Percentiles rank a stretch among this genome's conserved stretches.
These are phyloP conservation scores for Ectemnius continuus DNA, from an alignment of 2,888 invertebrate species.

Conservation along the genomic window DNA sequence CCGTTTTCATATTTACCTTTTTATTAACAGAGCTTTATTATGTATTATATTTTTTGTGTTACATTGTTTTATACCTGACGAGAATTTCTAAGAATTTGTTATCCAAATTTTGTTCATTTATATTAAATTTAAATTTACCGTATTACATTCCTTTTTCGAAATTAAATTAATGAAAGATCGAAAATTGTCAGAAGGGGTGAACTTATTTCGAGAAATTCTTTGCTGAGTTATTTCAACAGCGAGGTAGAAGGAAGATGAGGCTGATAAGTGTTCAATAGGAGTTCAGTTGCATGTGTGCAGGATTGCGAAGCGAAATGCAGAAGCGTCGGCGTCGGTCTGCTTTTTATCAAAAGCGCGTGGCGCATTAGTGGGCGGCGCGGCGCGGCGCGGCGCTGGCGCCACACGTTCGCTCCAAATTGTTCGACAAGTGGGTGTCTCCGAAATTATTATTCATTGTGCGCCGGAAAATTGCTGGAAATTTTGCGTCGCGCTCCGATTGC, in stretches of 20 bases:
- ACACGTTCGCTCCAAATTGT: constrained; percentile 35
- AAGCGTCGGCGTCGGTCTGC: neutral
- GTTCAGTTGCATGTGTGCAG: constrained; percentile 46
- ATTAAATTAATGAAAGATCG: too few species aligned
- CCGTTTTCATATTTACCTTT: too few species aligned
- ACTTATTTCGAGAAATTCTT: neutral
- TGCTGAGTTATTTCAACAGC: constrained; percentile 30
- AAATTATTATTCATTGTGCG: constrained; percentile 46
- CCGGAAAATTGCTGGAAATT: constrained; percentile 46
- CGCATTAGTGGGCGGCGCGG: constrained; percentile 28
- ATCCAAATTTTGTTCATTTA: too few species aligned
- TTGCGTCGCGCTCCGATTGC: constrained; percentile 30
- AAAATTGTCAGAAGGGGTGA: too few species aligned
- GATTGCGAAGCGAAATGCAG: constrained; percentile 35
- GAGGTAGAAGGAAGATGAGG: constrained; percentile 26
- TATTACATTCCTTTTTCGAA: too few species aligned
- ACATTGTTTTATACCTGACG: too few species aligned
- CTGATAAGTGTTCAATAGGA: constrained; percentile 47
- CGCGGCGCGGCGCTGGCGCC: constrained; percentile 23
- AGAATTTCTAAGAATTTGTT: too few species aligned
- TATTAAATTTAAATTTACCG: too few species aligned
- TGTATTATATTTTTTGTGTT: too few species aligned
- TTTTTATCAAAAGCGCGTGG: constrained; percentile 36
- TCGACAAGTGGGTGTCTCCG: constrained; percentile 41
- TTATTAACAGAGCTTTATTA: too few species aligned